Base-by-base conservation (phyloP, 2,888 invertebrate species). In the Pterobdella sp. region DNA sequence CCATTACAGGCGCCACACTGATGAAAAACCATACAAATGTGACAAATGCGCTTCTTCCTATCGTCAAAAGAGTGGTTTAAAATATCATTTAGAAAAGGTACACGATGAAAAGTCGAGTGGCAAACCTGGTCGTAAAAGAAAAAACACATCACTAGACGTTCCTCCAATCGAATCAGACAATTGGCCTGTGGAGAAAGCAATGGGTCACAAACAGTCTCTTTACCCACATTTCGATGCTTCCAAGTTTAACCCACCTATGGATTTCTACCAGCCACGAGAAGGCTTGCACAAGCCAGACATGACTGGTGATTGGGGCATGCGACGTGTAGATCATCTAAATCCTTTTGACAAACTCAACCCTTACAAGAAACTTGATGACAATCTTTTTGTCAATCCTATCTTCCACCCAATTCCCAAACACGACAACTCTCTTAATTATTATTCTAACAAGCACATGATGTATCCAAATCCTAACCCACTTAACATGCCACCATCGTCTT, bases 21-120 rank as follows among this genome's bases (percentile, higher is more conserved):
- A 82, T 73, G 82, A 82, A 75, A 82, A 82, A 75, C 81, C 82
- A 31, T 76, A 81, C 66, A 79, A 80, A 65, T 83, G 83, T 77
- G 79, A 80, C 34, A 79, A 80, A 29, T 83, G 83, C 78, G 79
- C 79, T 49, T 82, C 81, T 75, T 79, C 79, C 18, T 82, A 82
- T 76, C 78, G 81, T 63, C 83, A 83, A 78, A 81, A 80, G 75
- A 81, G 79, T 75, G 81, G 81, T 3, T 78, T 83, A 26, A 79
- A 79, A 72, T 81, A 80, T 78, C 83, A 83, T 76, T 78, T 81
- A 74, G 70, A 72, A 72, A 75, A 75, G 49, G 73, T 63, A 14
- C 75, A 75, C 31, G 75, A 74, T 34, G 74, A 74, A 36, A 74
- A 68, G 72, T 74, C 74, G 4, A 74, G 67, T 1, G 70, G 74